These are phyloP conservation scores for Junonia oenone DNA, from an alignment of 2,888 invertebrate genomes.

Conservation along the genomic window DNA sequence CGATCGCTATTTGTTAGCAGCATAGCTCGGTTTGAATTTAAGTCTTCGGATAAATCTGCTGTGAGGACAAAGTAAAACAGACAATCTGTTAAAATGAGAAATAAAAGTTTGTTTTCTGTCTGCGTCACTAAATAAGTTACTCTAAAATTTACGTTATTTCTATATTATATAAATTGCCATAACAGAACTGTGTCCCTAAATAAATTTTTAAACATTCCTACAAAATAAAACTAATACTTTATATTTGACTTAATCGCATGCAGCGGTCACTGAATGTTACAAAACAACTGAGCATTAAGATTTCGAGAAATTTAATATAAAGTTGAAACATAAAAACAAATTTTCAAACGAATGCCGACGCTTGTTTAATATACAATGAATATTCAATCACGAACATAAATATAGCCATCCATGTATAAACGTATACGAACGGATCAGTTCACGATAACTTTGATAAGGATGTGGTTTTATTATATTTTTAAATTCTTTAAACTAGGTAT, in stretches of 20 bases:
- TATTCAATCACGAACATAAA: background rate
- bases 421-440: too few relatives aligned
- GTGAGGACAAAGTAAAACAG: conserved; percentile 12
- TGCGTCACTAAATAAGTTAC: background rate
- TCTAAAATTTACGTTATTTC: background rate
- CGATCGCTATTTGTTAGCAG: conserved; percentile 25
- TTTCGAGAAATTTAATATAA: background rate
- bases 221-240: background rate
- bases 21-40: conserved; percentile 16
- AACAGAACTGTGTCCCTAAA: too few relatives aligned
- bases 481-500: background rate
- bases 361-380: background rate
- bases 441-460: background rate
- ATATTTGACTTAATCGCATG: background rate
- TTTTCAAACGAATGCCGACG: background rate
- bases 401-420: background rate
- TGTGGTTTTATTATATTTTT: background rate
- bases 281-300: background rate
- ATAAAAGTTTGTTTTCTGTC: background rate
- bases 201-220: background rate
- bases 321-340: background rate
- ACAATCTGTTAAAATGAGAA: background rate
- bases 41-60: conserved; percentile 10
- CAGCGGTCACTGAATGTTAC: background rate
- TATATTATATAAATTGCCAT: background rate